phyloP scores from a whole-genome alignment of 2,113 vertebrate genomes.

The Leptodactylus fuscus region DNA sequence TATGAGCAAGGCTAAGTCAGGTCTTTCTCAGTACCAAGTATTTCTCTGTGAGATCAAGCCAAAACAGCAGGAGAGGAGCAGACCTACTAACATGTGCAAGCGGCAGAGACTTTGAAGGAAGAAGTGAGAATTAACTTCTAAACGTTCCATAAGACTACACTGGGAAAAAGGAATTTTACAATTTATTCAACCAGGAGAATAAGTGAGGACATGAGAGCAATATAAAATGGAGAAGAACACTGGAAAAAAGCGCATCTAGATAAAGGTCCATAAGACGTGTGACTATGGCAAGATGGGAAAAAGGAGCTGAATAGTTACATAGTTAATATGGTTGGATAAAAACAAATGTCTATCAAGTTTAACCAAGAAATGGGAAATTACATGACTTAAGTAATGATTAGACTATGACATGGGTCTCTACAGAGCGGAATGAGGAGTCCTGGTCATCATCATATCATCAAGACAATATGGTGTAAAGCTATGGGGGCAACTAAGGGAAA shows the following conservation, averaged over 20 bases:
- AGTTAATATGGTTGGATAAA: too few species aligned
- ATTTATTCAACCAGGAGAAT: neutral
- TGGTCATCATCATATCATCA: too few species aligned
- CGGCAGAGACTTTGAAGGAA: neutral
- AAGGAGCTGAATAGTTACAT: neutral
- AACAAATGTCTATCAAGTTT: too few species aligned
- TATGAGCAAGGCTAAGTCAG: slow-evolving; percentile 64
- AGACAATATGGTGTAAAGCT: too few species aligned
- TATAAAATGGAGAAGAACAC: neutral
- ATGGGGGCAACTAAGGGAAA: too few species aligned
- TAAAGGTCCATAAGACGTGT: neutral
- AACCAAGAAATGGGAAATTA: too few species aligned
- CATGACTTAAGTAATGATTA: too few species aligned
- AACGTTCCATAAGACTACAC: neutral
- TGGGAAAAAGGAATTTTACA: neutral
- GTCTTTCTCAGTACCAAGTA: slow-evolving; percentile 64
- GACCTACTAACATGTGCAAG: slow-evolving; percentile 63
- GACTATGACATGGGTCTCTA: too few species aligned
- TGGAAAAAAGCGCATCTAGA: neutral
- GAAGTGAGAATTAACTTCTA: slow-evolving; percentile 2
- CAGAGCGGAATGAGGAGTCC: too few species aligned
- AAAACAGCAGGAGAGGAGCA: slow-evolving; percentile 65
- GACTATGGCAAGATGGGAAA: neutral
- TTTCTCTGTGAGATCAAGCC: slow-evolving; percentile 71
- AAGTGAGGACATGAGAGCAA: neutral